phyloP scores from a whole-genome alignment of 2,797 vertebrate species.

The Simalia tracyae region DNA sequence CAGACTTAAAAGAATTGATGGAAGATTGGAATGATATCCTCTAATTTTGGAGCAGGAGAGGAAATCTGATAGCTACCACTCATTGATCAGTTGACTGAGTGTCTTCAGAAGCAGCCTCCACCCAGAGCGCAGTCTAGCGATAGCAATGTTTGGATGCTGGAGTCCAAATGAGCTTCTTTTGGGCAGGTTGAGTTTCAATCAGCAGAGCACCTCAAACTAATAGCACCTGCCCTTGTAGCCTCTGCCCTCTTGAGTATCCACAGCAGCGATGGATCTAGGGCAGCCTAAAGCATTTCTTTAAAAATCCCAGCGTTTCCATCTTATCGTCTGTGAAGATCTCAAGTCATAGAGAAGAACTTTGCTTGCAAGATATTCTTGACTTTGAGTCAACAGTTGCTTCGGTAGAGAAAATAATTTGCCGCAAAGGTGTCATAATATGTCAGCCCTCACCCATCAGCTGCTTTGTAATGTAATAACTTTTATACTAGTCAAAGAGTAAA shows the following conservation, averaged over 20 bases:
- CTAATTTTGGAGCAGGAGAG: neutral
- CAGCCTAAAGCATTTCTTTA: neutral
- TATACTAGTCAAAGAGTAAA: neutral
- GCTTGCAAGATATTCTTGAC: neutral
- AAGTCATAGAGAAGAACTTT: neutral
- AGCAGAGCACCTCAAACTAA: no score
- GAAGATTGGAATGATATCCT: neutral
- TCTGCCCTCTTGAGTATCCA: no score
- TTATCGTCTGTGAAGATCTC: neutral
- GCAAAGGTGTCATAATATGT: neutral
- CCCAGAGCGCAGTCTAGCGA: neutral
- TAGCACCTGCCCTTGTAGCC: neutral
- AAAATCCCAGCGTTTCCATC: neutral
- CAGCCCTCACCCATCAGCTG: neutral
- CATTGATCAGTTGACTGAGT: neutral
- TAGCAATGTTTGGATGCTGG: no score
- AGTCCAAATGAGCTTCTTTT: no score
- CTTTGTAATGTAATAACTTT: neutral
- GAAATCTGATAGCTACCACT: neutral
- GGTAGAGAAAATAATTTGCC: neutral
- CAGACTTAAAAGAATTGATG: neutral
- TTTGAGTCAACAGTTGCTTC: neutral
- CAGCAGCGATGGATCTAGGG: no score
- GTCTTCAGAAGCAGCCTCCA: neutral
- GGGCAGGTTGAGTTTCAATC: no score